These are phyloP conservation scores for Polydesmus complanatus DNA, from an alignment of 2,888 invertebrate species.

Conservation along the genomic window DNA sequence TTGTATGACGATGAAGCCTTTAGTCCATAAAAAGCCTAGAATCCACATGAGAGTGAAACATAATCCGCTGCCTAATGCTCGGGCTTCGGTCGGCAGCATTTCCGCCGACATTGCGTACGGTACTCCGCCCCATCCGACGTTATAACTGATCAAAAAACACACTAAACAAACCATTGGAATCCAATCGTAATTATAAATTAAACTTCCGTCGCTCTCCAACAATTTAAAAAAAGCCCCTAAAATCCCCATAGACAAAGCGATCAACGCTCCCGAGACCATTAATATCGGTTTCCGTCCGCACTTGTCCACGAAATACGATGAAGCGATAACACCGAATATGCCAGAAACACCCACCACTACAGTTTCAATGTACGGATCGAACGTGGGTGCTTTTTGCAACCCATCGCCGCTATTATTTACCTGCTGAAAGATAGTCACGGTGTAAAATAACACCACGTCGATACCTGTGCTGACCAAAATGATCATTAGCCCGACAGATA, in stretches of 20 bases:
- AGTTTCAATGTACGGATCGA: constrained; percentile 15
- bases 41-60: neutral
- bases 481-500: constrained; percentile 18
- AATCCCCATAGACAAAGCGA: constrained; percentile 5
- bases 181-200: neutral
- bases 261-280: constrained; percentile 11
- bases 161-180: constrained; percentile 6
- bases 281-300: constrained; percentile 14
- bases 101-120: constrained; percentile 3
- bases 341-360: constrained; percentile 13
- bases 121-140: neutral
- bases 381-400: neutral
- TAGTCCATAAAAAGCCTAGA: neutral
- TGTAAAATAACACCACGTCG: constrained; percentile 19
- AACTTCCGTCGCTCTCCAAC: neutral
- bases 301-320: constrained; percentile 11
- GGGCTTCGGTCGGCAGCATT: constrained; percentile 4
- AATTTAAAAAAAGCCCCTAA: neutral
- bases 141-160: neutral
- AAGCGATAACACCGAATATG: neutral
- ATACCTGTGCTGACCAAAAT: constrained; percentile 19
- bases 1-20: neutral
- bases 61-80: neutral
- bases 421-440: constrained; percentile 17
- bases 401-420: constrained; percentile 4